Conservation (phyloP, 1,140 invertebrate genomes). For the Hestina assimilis region DNA sequence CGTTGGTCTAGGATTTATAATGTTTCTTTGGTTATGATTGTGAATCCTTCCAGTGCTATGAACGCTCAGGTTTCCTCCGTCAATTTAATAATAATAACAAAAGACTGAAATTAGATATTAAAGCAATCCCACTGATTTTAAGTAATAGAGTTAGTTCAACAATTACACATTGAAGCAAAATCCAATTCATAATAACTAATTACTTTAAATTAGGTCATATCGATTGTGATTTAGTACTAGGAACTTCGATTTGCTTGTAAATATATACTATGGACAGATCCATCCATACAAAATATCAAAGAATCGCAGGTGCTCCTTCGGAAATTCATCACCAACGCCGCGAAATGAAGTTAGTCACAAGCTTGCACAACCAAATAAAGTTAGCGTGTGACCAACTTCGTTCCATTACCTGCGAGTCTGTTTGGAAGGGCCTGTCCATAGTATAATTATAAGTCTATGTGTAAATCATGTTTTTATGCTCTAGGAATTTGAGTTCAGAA, state of each 20-base stretch:
- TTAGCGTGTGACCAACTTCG: too few relatives aligned
- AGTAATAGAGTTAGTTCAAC: conserved; percentile 15
- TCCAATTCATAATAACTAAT: neutral
- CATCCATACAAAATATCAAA: too few relatives aligned
- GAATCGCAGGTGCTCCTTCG: too few relatives aligned
- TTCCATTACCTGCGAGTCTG: too few relatives aligned
- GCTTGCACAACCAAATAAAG: too few relatives aligned
- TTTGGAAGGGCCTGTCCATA: too few relatives aligned
- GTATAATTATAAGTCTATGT: neutral
- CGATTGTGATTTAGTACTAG: too few relatives aligned
- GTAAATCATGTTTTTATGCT: conserved; percentile 3
- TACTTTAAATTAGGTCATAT: too few relatives aligned
- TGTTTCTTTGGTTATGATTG: conserved; percentile 33
- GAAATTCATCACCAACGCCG: too few relatives aligned
- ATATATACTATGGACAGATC: too few relatives aligned
- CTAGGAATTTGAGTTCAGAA: conserved; percentile 25
- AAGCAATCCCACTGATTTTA: conserved; percentile 29
- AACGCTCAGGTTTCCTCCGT: conserved; percentile 38
- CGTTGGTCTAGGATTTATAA: conserved; percentile 9
- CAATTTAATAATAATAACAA: conserved; percentile 29
- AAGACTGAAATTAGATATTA: conserved; percentile 62
- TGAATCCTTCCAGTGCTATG: conserved; percentile 75
- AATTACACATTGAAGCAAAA: conserved; percentile 3
- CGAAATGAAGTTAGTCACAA: too few relatives aligned
- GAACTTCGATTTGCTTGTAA: too few relatives aligned